A percentile compares a stretch with the other conserved stretches of the same genome.
Evolutionary conservation across 30 jellyfish, hydroid and myxozoan genomes (phyloP).

Genomic region (Turritopsis rubra): DNA sequence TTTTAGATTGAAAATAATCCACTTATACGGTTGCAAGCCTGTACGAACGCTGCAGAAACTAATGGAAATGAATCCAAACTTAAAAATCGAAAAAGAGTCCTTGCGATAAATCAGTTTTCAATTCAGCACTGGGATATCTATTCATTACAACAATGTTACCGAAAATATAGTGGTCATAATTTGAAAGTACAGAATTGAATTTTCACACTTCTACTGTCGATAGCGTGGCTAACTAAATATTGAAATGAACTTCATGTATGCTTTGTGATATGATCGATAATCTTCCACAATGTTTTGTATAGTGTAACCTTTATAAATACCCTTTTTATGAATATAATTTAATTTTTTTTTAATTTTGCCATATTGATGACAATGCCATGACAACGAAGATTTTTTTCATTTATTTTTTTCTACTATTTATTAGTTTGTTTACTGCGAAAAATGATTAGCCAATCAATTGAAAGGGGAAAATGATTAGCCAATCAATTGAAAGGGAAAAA

Average conservation of each 20-base stretch:
- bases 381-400: neutral
- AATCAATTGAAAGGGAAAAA: too few relatives aligned
- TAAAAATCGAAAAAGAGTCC: constrained; percentile 38
- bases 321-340: too few relatives aligned
- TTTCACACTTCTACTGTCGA: too few relatives aligned
- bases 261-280: too few relatives aligned
- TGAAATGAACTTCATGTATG: neutral
- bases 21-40: constrained; percentile 73
- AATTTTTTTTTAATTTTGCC: neutral
- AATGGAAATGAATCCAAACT: constrained; percentile 26
- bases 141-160: too few relatives aligned
- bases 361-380: neutral
- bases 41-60: constrained; percentile 38
- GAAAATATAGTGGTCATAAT: neutral
- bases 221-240: too few relatives aligned
- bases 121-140: too few relatives aligned
- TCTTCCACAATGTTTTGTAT: too few relatives aligned
- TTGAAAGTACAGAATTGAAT: neutral
- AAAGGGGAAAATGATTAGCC: too few relatives aligned
- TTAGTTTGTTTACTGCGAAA: too few relatives aligned
- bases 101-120: constrained; percentile 1
- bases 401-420: neutral
- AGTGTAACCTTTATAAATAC: too few relatives aligned
- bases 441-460: too few relatives aligned
- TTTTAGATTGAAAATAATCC: constrained; percentile 47